phyloP scores from a whole-genome alignment of 2,113 vertebrate genomes.

The Gavialis gangeticus region DNA sequence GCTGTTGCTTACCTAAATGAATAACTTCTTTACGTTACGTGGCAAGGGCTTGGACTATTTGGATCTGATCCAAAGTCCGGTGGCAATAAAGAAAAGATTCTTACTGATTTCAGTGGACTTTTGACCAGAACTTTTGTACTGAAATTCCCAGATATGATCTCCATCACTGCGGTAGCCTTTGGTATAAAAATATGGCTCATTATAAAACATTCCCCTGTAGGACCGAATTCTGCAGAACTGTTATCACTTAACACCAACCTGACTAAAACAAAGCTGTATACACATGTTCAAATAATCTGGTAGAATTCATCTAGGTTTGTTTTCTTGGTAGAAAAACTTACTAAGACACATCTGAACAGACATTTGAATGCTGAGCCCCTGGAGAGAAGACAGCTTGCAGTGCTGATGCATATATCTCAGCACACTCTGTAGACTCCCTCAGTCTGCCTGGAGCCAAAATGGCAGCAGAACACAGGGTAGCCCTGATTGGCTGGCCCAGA shows the following conservation, averaged over 20 bases:
- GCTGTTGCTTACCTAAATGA: not conserved
- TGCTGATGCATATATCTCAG: too few species aligned
- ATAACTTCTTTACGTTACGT: not conserved
- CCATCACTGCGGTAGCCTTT: not conserved
- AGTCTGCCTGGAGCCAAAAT: too few species aligned
- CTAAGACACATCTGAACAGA: too few species aligned
- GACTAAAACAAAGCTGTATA: not conserved
- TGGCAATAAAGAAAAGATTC: not conserved
- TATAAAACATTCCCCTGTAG: not conserved
- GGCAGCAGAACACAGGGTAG: too few species aligned
- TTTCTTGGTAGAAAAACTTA: too few species aligned
- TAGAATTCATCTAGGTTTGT: too few species aligned
- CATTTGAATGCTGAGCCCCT: too few species aligned
- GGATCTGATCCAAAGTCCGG: constrained; percentile 18
- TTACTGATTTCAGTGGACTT: not conserved
- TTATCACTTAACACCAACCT: not conserved
- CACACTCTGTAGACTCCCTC: too few species aligned
- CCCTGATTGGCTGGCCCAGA: too few species aligned
- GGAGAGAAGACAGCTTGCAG: too few species aligned
- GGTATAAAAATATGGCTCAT: not conserved
- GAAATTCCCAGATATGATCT: not conserved
- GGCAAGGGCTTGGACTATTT: not conserved
- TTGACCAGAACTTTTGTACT: not conserved
- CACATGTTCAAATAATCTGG: too few species aligned
- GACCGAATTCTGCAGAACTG: not conserved